phyloP scores from a whole-genome alignment of 1,140 invertebrate genomes.

The Andrena cerasifolii region DNA sequence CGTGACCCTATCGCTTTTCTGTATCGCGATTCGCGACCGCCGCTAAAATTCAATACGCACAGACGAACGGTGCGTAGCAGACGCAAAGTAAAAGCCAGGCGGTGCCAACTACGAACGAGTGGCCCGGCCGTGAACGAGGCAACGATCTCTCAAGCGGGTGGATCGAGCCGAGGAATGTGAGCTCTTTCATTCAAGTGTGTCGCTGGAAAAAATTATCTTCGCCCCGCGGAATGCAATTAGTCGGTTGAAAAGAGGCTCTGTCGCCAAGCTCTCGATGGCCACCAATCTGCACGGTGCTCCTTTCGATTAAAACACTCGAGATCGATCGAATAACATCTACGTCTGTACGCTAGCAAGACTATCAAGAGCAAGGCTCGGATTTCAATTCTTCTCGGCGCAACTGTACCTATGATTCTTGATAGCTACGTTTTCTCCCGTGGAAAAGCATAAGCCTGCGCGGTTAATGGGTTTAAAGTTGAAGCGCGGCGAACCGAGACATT shows the following conservation, averaged over 20 bases:
- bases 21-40: too few species aligned
- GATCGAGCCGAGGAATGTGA: slow-evolving; percentile 44
- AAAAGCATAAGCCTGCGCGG: too few species aligned
- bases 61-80: too few species aligned
- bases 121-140: slow-evolving; percentile 42
- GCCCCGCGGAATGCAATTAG: neutral
- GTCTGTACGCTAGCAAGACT: too few species aligned
- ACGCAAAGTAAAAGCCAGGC: too few species aligned
- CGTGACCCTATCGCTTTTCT: too few species aligned
- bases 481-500: slow-evolving; percentile 7
- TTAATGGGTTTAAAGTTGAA: slow-evolving; percentile 33
- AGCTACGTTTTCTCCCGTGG: too few species aligned
- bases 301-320: neutral
- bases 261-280: neutral
- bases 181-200: slow-evolving; percentile 34
- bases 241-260: slow-evolving; percentile 33
- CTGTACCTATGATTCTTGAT: too few species aligned
- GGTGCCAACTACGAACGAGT: too few species aligned
- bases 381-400: too few species aligned
- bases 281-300: neutral
- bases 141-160: slow-evolving; percentile 37
- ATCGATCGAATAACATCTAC: neutral
- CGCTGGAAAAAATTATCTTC: slow-evolving; percentile 19
- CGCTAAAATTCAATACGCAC: too few species aligned
- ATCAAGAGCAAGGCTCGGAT: too few species aligned